These are phyloP conservation scores for Amphimallon solstitiale DNA, from an alignment of 2,888 invertebrate species.

Conservation along the genomic window DNA sequence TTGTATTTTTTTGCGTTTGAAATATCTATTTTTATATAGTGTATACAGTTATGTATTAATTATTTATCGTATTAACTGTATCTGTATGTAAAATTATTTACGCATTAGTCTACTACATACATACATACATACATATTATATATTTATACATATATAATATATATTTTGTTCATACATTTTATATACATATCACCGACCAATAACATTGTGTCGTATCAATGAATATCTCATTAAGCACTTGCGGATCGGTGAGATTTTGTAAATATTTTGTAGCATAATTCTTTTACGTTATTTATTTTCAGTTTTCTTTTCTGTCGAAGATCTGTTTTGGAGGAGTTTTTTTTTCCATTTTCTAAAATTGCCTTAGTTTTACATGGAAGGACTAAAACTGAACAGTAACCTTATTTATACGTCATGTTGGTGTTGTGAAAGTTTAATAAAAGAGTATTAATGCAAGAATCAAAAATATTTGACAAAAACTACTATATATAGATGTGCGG, in stretches of 20 bases:
- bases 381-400: too few relatives aligned
- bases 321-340: conserved; percentile 29
- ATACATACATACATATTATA: conserved; percentile 32
- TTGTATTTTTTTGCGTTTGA: not conserved
- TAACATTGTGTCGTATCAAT: conserved; percentile 36
- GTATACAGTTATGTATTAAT: conserved; percentile 33
- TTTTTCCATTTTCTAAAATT: conserved; percentile 25
- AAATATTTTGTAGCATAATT: conserved; percentile 44
- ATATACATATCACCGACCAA: conserved; percentile 42
- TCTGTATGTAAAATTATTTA: conserved; percentile 35
- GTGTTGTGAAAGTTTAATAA: not conserved
- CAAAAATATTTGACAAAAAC: conserved; percentile 2
- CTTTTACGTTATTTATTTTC: conserved; percentile 46
- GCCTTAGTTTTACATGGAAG: not conserved
- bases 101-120: conserved; percentile 14
- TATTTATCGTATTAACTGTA: conserved; percentile 37
- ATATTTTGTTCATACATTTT: conserved; percentile 37
- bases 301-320: conserved; percentile 23
- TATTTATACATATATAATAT: conserved; percentile 38
- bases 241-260: conserved; percentile 45
- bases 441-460: not conserved
- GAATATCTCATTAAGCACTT: conserved; percentile 33
- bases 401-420: not conserved
- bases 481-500: not conserved
- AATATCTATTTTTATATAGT: conserved; percentile 38